Conservation (phyloP, 2,888 invertebrate species). For the Tholera decimalis region DNA sequence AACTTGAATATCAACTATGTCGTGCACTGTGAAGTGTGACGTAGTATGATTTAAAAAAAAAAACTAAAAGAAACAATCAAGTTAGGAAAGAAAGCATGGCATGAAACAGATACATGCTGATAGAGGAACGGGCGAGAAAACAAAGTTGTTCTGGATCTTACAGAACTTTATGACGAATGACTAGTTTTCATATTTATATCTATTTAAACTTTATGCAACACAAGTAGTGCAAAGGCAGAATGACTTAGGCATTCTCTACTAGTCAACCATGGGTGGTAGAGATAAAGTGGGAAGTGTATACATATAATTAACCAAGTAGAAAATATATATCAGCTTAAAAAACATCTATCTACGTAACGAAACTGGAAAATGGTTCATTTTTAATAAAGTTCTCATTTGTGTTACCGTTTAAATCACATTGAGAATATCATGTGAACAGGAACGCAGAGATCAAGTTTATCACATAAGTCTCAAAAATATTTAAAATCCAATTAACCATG, state of each 20-base stretch:
- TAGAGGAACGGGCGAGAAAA: background rate
- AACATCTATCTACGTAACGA: background rate
- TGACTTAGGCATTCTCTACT: too few species aligned
- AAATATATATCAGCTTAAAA: too few species aligned
- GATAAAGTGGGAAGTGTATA: too few species aligned
- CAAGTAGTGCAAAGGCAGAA: too few species aligned
- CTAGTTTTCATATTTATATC: too few species aligned
- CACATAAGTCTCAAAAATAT: slow-evolving; percentile 14
- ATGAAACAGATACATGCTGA: background rate
- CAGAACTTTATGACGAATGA: background rate
- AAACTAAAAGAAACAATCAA: background rate
- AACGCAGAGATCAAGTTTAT: slow-evolving; percentile 11
- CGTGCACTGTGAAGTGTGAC: background rate
- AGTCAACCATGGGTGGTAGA: too few species aligned
- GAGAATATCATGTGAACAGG: slow-evolving; percentile 1
- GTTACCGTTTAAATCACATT: background rate
- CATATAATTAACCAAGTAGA: too few species aligned
- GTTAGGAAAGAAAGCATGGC: background rate
- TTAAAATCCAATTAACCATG: slow-evolving; percentile 54
- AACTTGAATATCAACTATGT: background rate
- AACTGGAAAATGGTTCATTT: background rate
- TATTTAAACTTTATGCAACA: too few species aligned
- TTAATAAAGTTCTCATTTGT: background rate
- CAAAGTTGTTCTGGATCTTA: background rate
- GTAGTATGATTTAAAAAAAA: background rate